Conservation (phyloP, 1,140 invertebrate species). For the Trigoniulus corallinus region DNA sequence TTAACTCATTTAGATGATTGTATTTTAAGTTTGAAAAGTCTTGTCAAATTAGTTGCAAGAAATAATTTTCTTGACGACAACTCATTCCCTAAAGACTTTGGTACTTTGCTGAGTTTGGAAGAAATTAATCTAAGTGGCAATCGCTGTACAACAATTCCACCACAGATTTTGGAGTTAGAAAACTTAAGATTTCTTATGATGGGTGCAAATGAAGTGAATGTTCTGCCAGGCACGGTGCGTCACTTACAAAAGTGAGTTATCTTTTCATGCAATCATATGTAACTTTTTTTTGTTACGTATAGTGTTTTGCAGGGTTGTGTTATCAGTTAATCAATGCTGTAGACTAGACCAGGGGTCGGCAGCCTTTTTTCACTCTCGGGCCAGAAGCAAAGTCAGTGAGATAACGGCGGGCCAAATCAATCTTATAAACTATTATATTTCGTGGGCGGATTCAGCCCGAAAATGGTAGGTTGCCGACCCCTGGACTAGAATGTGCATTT, state of each 20-base stretch:
- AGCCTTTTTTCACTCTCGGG: too few species aligned
- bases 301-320: too few species aligned
- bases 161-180: constrained; percentile 60
- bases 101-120: constrained; percentile 36
- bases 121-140: constrained; percentile 90
- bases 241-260: constrained; percentile 35
- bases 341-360: too few species aligned
- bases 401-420: too few species aligned
- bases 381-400: too few species aligned
- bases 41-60: constrained; percentile 63
- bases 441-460: too few species aligned
- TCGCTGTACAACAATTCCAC: constrained; percentile 59
- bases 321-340: too few species aligned
- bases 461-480: too few species aligned
- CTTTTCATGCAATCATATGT: neutral
- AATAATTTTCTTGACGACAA: constrained; percentile 69
- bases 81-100: constrained; percentile 70
- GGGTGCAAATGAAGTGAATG: constrained; percentile 67
- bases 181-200: constrained; percentile 70
- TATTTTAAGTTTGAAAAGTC: constrained; percentile 43
- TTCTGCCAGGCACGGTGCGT: constrained; percentile 62
- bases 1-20: constrained; percentile 54
- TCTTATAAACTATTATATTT: too few species aligned
- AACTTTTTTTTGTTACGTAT: neutral
- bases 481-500: too few species aligned